These are phyloP conservation scores for Camelus bactrianus DNA, from an alignment of 2,113 vertebrate species.

Conservation along the genomic window DNA sequence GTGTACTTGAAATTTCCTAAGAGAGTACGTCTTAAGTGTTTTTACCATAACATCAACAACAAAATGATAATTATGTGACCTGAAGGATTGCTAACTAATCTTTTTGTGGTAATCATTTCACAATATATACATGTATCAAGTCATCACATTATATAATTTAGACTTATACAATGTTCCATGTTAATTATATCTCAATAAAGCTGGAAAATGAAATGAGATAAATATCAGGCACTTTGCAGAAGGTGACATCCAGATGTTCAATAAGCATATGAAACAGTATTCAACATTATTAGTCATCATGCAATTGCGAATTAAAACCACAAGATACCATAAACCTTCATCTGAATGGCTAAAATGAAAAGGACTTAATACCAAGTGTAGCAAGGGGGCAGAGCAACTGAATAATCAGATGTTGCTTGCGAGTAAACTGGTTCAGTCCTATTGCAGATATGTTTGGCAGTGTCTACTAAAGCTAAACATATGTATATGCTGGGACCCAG, in stretches of 20 bases:
- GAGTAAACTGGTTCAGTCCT: background rate
- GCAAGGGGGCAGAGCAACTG: background rate
- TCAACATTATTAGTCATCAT: background rate
- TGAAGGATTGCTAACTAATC: background rate
- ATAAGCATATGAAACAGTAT: background rate
- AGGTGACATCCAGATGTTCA: background rate
- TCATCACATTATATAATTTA: background rate
- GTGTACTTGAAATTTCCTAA: background rate
- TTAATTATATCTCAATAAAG: background rate
- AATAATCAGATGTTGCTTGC: background rate
- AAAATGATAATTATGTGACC: background rate
- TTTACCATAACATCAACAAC: background rate
- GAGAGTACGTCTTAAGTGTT: background rate
- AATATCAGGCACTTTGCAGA: background rate
- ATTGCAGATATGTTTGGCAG: background rate
- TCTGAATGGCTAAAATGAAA: background rate
- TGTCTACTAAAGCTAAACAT: background rate
- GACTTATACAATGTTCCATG: background rate
- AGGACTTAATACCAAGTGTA: background rate
- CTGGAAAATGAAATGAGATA: background rate
- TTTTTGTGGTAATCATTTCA: background rate
- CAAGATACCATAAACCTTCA: background rate
- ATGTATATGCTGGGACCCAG: background rate
- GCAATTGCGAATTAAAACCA: background rate
- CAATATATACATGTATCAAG: background rate